Base-by-base conservation (phyloP, 2,888 invertebrate species). In the Euzetes globulus region DNA sequence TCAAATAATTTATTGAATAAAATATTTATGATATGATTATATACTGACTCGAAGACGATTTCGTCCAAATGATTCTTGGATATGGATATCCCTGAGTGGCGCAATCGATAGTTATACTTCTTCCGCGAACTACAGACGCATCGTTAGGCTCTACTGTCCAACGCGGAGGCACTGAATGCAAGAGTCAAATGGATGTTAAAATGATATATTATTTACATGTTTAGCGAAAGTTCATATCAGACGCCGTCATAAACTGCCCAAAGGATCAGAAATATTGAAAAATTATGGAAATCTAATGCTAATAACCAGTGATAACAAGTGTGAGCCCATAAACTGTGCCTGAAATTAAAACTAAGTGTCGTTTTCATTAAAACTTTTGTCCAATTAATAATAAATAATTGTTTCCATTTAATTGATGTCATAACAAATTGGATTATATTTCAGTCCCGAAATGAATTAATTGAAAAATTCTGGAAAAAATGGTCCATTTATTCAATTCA, bases 131-230 rank as follows among this genome's bases (percentile, higher is more conserved):
- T 17, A 80, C 80, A 41, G 78, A 78, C 13, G 77, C 77, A 68
- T 80, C 79, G 7, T 76, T 77, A n/a, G 80, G 80, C 73, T 80
- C 80, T 37, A 79, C 78, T 27, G 77, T 60, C 80, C 80, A 80
- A 25, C 77, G 72, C 27, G 80, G 80, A 45, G 79, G 80, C 71
- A 80, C 80, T 79, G 41, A 58, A 68, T 15, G 25, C 45, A 37
- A 37, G 11, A 19, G 19, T 50, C 17, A 17, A 63, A 9, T 17
- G 27, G 52, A 37, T 33, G 33, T 33, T 11, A 68, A 33, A 47
- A 15, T 70, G 70, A 58, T 65, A 65, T 19, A 65, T 65, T 3
- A 63, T 29, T 33, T 63, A 63, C 19, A 41, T 65, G 19, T 65
- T 41, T 65, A 65, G 19, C 27, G 15, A 55, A 27, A 29, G 29